phyloP scores from a whole-genome alignment of 2,797 vertebrate species.

The Agapornis canus region DNA sequence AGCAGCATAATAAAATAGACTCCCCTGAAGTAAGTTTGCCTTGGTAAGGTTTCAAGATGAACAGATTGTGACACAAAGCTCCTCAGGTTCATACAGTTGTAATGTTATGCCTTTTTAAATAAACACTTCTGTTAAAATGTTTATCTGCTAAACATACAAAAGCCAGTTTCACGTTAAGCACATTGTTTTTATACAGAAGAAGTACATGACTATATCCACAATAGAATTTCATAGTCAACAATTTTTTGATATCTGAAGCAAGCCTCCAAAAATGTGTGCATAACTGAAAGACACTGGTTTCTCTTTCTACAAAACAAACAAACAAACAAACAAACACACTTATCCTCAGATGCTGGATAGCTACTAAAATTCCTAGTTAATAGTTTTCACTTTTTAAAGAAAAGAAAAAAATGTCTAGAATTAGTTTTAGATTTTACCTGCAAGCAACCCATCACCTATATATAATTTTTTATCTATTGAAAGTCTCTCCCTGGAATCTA shows the following conservation, averaged over 20 bases:
- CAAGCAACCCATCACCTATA: background rate
- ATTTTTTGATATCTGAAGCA: background rate
- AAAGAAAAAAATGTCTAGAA: background rate
- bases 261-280: background rate
- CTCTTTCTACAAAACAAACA: no score
- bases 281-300: background rate
- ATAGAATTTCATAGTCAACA: background rate
- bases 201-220: background rate
- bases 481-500: background rate
- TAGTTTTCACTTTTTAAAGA: background rate
- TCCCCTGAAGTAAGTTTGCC: conserved; percentile 35
- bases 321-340: no score
- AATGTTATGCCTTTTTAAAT: conserved; percentile 15
- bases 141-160: background rate
- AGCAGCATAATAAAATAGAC: conserved; percentile 32
- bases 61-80: conserved; percentile 53
- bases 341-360: background rate
- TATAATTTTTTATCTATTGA: background rate
- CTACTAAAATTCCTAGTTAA: background rate
- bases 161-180: background rate
- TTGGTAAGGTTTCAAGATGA: conserved; percentile 50
- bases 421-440: background rate
- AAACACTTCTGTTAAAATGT: conserved; percentile 31
- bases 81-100: conserved; percentile 31
- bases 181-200: background rate